Evolutionary conservation across 2,113 vertebrate genomes (phyloP), one percentile per base, ranked within the genome.

Genomic region (Epinephelus moara): DNA sequence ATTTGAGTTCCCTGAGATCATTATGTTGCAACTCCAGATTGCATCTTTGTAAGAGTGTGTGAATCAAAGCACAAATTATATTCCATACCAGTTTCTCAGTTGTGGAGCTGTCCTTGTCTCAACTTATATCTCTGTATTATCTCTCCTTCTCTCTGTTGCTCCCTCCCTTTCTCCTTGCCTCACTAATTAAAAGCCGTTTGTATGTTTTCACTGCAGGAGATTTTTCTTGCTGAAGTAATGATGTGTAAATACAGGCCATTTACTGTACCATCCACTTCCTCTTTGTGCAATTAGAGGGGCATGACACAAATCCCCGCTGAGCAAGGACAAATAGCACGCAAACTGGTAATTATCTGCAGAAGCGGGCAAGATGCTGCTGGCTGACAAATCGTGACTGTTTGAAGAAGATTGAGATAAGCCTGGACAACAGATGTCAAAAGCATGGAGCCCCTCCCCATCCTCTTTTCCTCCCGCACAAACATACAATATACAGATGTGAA

Each of bases 161-260:
- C n/a, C 2, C 23, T 77, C 59, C 57, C 37, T 63, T 47, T 64
- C 50, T 62, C 40, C 18, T 75, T 75, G 71, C 23, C 55, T 59
- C 55, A 42, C 52, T 88, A 91, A 89, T 92, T 87, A 91, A 85
- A 62, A 80, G 52, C 7, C 49, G 6, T 87, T 83, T 84, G 60
- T 59, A 81, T 77, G 78, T 85, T 87, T 89, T 87, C 70, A 83
- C 85, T 75, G 75, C 59, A 37, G 86, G 86, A 85, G 73, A 77
- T 81, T 82, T 86, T 89, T 81, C 74, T 84, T 82, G 64, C 67
- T 70, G 76, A 84, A 82, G 78, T 89, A 89, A 89, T 86, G 85
- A 89, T 86, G 84, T 80, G 78, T 85, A 85, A 81, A 90, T 80
- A 55, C 83, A 81, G 76, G 56, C 78, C 86, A 89, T 91, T 93